Percentiles rank a stretch among this genome's conserved stretches.
phyloP scores from a whole-genome alignment of 1,140 invertebrate genomes.

The Sitodiplosis mosellana region DNA sequence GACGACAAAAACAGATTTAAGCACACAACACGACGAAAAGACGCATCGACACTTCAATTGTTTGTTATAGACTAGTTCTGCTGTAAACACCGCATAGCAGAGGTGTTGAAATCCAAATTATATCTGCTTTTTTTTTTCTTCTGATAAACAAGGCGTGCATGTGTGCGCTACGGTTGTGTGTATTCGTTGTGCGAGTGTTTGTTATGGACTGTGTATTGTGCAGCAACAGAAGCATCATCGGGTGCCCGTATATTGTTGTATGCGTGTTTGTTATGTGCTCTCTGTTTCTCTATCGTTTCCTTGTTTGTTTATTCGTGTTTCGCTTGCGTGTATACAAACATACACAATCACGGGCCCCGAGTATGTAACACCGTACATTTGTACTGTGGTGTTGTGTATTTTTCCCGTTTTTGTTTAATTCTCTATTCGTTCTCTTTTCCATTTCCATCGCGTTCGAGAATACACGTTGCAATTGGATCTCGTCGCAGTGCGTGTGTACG shows the following conservation, averaged over 20 bases:
- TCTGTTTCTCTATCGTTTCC: no score
- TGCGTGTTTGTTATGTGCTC: no score
- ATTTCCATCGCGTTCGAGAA: background rate
- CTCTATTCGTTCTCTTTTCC: background rate
- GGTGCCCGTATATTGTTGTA: no score
- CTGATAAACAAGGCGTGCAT: background rate
- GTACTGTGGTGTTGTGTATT: background rate
- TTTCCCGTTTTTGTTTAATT: background rate
- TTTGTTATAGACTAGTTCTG: constrained; percentile 4
- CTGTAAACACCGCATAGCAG: constrained; percentile 1
- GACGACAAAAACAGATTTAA: background rate
- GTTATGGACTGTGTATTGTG: no score
- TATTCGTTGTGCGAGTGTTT: no score
- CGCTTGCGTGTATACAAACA: background rate
- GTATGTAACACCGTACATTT: background rate
- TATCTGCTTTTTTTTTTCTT: background rate
- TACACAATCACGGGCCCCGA: no score
- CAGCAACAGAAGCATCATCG: no score
- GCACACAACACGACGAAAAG: background rate
- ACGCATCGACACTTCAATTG: constrained; percentile 1
- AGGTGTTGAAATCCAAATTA: constrained; percentile 5
- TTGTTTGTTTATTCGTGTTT: background rate
- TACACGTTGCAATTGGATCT: background rate
- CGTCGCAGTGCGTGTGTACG: no score
- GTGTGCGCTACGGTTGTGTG: no score